Evolutionary conservation across 2,113 vertebrate species (phyloP), one percentile per base, ranked within the genome.

Genomic region (Dendrocopos noguchii): DNA sequence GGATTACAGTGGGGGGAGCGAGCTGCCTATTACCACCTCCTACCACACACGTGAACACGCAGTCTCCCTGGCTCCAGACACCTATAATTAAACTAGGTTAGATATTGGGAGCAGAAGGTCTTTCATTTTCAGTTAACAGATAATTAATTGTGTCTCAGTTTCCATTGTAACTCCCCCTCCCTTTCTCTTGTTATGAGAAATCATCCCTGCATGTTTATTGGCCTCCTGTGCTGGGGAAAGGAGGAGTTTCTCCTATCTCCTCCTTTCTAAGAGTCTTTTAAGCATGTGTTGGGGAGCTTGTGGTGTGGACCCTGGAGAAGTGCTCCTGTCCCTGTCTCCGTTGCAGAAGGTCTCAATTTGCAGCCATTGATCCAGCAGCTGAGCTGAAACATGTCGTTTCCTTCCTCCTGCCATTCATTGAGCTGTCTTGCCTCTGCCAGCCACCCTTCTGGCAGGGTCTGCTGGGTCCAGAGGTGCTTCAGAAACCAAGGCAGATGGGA

Each of bases 91-190:
- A 92, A 80, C 85, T 56, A 47, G 77, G 63, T 52, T 90, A 19
- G 82, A 63, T 78, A 91, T 10, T 86, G 87, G 73, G 87, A 96
- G 93, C 94, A 95, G 87, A 78, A 94, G 94, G 89, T 94, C 84
- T 68, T 94, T 94, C 91, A 11, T 95, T 94, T 74, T 88, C 87
- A 90, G 80, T 96, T 93, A 91, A 84, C 88, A 95, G 90, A 80
- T 94, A 96, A 96, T 96, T 96, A 94, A 84, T 86, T 92, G 89
- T 88, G 75, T 91, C 91, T 95, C 80, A 75, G 63, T 91, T 91
- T 92, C 76, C 70, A 84, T 1, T 76, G 66, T 47, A 92, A 94
- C 50, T 34, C 12, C 1, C 15, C 19, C 14, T 15, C 77, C 27
- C 21, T 29, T 4, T 4, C 11, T 25, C 47, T 80, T 20, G n/a